A percentile compares a stretch with the other conserved stretches of the same genome.
Conservation (phyloP, 2,113 vertebrate genomes). For the Xenus cinereus region DNA sequence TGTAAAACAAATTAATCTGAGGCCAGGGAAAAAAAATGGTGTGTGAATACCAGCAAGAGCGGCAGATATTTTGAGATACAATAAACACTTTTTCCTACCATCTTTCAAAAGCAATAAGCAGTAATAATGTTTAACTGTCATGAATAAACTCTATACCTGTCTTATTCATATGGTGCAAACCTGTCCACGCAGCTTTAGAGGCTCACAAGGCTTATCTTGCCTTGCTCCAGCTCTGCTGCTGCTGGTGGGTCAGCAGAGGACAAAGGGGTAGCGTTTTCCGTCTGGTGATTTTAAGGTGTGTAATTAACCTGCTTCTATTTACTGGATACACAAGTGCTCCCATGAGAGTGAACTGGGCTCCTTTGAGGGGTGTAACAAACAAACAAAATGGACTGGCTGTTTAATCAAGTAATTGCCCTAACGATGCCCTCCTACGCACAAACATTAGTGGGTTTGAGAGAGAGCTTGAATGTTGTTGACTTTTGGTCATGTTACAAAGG, state of each 20-base stretch:
- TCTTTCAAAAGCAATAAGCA: not conserved
- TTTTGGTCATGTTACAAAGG: conserved; percentile 31
- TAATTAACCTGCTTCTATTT: conserved; percentile 44
- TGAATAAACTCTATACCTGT: not conserved
- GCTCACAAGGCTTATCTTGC: not conserved
- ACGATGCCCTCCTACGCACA: conserved; percentile 14
- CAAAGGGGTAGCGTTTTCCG: not conserved
- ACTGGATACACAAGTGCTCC: conserved; percentile 18
- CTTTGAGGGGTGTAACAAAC: conserved; percentile 26
- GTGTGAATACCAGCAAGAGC: not conserved
- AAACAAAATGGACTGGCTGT: conserved; percentile 48
- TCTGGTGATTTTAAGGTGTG: conserved; percentile 10
- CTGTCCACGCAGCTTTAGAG: not conserved
- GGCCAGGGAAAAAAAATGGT: not conserved
- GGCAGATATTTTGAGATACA: not conserved
- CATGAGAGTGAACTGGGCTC: not conserved
- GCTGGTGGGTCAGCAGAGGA: not conserved
- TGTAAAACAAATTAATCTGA: not conserved
- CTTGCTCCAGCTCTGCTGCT: not conserved
- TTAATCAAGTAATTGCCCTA: conserved; percentile 54
- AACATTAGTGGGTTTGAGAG: not conserved
- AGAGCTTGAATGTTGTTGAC: conserved; percentile 22
- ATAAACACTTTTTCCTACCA: not conserved
- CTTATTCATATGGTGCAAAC: not conserved
- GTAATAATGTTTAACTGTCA: not conserved